Evolutionary conservation across 2,113 vertebrate species (phyloP).

Genomic region (Spilogale gracilis): DNA sequence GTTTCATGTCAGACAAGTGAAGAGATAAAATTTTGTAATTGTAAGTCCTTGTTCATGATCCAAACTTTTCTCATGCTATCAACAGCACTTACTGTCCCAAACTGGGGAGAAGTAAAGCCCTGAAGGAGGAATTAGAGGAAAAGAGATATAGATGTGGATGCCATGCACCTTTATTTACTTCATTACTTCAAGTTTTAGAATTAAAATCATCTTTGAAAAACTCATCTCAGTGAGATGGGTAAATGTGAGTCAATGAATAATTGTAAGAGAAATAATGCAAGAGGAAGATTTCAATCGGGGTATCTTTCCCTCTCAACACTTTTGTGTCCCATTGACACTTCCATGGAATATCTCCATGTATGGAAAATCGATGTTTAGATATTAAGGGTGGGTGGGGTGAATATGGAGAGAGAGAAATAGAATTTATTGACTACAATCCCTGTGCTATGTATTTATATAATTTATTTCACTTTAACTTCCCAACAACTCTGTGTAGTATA

Average conservation of each 20-base stretch:
- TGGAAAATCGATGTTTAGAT: neutral
- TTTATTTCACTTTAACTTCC: neutral
- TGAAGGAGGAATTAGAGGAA: neutral
- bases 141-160: neutral
- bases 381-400: no score
- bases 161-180: neutral
- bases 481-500: neutral
- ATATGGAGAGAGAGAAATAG: neutral
- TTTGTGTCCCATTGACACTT: neutral
- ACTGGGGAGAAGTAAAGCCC: conserved; percentile 28
- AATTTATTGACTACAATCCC: neutral
- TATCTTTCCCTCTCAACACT: neutral
- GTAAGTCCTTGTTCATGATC: conserved; percentile 61
- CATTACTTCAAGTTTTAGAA: neutral
- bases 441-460: neutral
- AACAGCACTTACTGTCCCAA: conserved; percentile 58
- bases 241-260: neutral
- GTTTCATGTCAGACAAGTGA: conserved; percentile 64
- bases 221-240: neutral
- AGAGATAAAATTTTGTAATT: conserved; percentile 64
- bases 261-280: neutral
- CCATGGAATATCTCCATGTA: accelerated
- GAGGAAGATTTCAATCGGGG: neutral
- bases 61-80: conserved; percentile 59
- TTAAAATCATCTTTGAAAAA: conserved; percentile 33